Base-by-base conservation (phyloP, 1,140 invertebrate genomes). In the Uloborus diversus region DNA sequence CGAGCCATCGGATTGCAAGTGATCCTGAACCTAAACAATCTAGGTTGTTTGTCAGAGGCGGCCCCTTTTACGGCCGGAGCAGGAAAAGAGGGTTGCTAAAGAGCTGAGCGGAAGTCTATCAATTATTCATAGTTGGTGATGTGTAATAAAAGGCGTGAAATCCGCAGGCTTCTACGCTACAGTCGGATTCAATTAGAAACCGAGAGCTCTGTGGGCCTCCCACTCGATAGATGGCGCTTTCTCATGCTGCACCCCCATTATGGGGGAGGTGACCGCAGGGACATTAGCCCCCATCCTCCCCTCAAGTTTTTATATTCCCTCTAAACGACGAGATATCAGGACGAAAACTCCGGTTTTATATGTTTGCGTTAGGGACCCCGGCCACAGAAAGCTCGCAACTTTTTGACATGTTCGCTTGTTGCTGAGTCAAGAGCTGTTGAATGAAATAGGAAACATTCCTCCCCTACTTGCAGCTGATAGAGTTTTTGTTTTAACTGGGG, bases 51-150 rank as follows among this genome's bases (percentile, higher is more conserved):
- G 37, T 7, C 17, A 42, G 37, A 17, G 17, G 17, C 17, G 17
- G 7, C 17, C 37, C 37, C 37, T 17, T 42, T 42, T 42, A 42
- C 37, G 7, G 37, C 37, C 7, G 37, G 42, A n/a, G 47, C 2
- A 28, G 7, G 42, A 27, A 42, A 32, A 27, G 49, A 17, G 35
- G 25, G 25, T 66, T 47, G 25, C 13, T 13, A 33, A 49, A 56
- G 25, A 57, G 51, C n/a, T 25, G 57, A 53, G 30, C 57, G 64
- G 47, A 53, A 79, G 33, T 79, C 37, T 33, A 79, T 79, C 76
- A 79, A 69, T 79, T 79, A 79, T 79, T 79, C 76, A 79, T 79
- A 79, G 51, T 59, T 79, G 65, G 53, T 61, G 53, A 79, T 69
- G 64, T 61, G 64, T 51, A 61, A n/a, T n/a, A n/a, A 69, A 69